These are phyloP conservation scores for Platichthys stellatus DNA, from an alignment of 2,113 vertebrate genomes.

Conservation along the genomic window DNA sequence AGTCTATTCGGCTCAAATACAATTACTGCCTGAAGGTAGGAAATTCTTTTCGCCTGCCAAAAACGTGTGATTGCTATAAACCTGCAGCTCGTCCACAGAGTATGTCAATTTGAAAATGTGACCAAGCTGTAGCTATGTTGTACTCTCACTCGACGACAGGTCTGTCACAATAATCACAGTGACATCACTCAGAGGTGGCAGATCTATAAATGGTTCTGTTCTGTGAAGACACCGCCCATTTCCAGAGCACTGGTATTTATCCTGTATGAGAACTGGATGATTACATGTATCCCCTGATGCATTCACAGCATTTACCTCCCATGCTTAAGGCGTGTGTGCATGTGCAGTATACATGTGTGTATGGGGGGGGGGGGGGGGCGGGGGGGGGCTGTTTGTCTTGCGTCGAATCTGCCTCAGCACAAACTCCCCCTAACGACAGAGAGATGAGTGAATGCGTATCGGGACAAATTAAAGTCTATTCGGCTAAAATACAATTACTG, in stretches of 20 bases:
- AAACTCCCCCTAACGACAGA: background rate
- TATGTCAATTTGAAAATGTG: conserved; percentile 36
- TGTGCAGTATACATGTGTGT: too few species aligned
- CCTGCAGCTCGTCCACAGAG: conserved; percentile 39
- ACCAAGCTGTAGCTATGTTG: conserved; percentile 21
- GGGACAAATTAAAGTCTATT: background rate
- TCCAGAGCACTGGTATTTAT: conserved; percentile 26
- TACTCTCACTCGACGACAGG: conserved; percentile 41
- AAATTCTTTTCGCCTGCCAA: background rate
- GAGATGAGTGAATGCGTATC: background rate
- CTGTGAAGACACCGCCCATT: conserved; percentile 21
- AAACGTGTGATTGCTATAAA: background rate
- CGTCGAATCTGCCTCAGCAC: background rate
- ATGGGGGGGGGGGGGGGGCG: too few species aligned
- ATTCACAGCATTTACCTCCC: conserved; percentile 43
- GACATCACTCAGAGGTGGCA: conserved; percentile 2
- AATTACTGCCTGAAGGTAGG: background rate
- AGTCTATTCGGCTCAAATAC: background rate
- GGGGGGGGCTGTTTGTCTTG: conserved; percentile 35
- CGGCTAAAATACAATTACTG: background rate
- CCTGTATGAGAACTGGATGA: conserved; percentile 6
- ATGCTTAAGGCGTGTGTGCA: too few species aligned
- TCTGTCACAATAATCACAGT: conserved; percentile 34
- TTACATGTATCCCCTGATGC: conserved; percentile 30
- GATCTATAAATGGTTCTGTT: conserved; percentile 20